Base-by-base conservation (phyloP, 2,113 vertebrate species). In the Anguilla japonica region DNA sequence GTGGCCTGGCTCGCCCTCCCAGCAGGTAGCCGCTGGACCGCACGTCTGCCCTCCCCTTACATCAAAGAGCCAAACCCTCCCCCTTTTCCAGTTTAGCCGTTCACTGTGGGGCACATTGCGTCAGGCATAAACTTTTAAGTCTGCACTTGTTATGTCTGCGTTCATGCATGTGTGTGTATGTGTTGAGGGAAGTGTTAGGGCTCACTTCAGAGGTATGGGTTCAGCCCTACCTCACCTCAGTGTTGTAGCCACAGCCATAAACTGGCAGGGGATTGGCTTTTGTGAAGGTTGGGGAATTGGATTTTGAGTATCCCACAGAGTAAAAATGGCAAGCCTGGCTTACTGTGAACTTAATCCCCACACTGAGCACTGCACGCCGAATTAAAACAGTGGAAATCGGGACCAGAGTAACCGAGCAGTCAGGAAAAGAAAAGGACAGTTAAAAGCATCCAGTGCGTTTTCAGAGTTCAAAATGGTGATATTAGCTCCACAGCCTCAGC, bases 251-350 rank as follows among this genome's bases (percentile, higher is more conserved):
- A 26, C 41, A 26, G 80, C 41, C 22, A 26, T 22, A 46, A 46
- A 9, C 39, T 39, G 46, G 26, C 46, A 78, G 22, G 84, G 46
- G 46, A 57, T 53, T 5, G 46, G 53, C 50, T 78, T 85, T 16
- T 34, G 29, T 85, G 81, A 56, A 56, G 81, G 81, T 15, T 83
- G 75, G n/a, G 41, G 0, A 81, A 41, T 20, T 79, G 78, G 53
- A 80, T 81, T 85, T 41, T 53, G 46, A 75, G 5, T 40, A n/a
- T 5, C 6, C 46, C 40, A 40, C 41, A 85, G 29, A 40, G 81
- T n/a, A n/a, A 46, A 85, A 46, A 22, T 16, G 26, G 75, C 60
- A 34, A 81, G 78, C 84, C 75, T 80, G 78, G 84, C 39, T 85
- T 80, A 85, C 84, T 18, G 9, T 1, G 50, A 41, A 34, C 39